phyloP scores from a whole-genome alignment of 2,888 invertebrate genomes.

The Aleiodes leptofemur region DNA sequence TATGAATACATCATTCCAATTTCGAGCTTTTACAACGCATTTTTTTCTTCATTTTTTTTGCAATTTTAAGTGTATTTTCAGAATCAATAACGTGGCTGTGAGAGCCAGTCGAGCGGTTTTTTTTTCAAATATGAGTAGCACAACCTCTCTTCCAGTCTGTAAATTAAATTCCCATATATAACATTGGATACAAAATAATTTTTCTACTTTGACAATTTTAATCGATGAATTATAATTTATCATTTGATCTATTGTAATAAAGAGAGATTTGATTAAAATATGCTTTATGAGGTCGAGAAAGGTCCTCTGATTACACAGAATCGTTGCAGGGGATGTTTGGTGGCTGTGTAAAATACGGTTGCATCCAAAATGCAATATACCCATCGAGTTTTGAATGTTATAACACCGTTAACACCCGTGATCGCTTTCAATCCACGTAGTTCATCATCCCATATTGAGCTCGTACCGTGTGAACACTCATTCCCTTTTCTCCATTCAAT shows the following conservation, averaged over 20 bases:
- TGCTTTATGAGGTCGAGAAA: conserved; percentile 14
- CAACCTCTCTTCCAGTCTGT: background rate
- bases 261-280: conserved; percentile 23
- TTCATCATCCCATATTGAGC: conserved; percentile 72
- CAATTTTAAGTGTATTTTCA: conserved; percentile 21
- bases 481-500: conserved; percentile 12
- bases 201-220: background rate
- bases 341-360: conserved; percentile 36
- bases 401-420: conserved; percentile 74
- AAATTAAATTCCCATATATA: no score
- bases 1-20: conserved; percentile 20
- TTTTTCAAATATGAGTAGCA: conserved; percentile 2
- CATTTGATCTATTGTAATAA: no score
- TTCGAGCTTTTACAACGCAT: conserved; percentile 8
- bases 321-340: conserved; percentile 16
- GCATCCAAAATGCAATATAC: conserved; percentile 60
- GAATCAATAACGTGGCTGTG: conserved; percentile 24
- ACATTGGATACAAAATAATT: conserved; percentile 9
- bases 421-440: conserved; percentile 74
- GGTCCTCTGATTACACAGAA: conserved; percentile 7
- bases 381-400: conserved; percentile 60
- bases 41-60: conserved; percentile 12
- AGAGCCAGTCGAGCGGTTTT: conserved; percentile 7
- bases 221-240: no score
- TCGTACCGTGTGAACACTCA: conserved; percentile 34